Conservation (phyloP, 2,888 invertebrate genomes). For the Acrobasis consociella region DNA sequence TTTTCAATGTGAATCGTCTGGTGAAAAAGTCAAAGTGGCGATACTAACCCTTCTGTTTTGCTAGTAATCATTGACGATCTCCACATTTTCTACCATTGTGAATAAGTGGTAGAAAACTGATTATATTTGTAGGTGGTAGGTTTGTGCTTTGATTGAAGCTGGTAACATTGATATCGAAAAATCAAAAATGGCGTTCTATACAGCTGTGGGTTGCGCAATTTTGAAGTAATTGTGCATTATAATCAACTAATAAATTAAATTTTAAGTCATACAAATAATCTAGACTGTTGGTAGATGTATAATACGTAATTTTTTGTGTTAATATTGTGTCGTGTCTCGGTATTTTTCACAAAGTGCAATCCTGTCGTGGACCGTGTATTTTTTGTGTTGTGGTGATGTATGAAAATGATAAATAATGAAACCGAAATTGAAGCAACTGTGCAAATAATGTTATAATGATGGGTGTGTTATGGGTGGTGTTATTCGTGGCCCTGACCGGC, state of each 20-base stretch:
- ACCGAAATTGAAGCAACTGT: constrained; percentile 73
- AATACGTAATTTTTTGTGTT: constrained; percentile 51
- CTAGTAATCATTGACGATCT: no score
- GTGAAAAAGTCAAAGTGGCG: no score
- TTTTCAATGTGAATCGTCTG: no score
- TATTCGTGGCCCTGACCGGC: constrained; percentile 75
- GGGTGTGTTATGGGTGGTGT: constrained; percentile 75
- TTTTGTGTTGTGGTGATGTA: constrained; percentile 79
- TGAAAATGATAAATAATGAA: constrained; percentile 77
- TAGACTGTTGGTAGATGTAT: constrained; percentile 54
- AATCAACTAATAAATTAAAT: constrained; percentile 59
- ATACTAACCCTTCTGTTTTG: no score
- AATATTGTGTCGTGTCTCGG: constrained; percentile 52
- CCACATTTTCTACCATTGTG: no score
- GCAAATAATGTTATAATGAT: constrained; percentile 79
- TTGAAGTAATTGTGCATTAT: constrained; percentile 76
- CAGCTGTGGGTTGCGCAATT: constrained; percentile 83
- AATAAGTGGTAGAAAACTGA: background rate
- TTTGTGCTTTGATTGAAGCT: background rate
- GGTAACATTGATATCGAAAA: constrained; percentile 64
- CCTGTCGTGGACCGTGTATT: constrained; percentile 79
- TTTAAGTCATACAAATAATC: constrained; percentile 57
- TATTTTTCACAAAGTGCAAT: constrained; percentile 59
- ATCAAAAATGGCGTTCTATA: constrained; percentile 78
- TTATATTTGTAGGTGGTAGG: constrained; percentile 23